Base-by-base conservation (phyloP, 2,113 vertebrate genomes). In the Reinhardtius hippoglossoides region DNA sequence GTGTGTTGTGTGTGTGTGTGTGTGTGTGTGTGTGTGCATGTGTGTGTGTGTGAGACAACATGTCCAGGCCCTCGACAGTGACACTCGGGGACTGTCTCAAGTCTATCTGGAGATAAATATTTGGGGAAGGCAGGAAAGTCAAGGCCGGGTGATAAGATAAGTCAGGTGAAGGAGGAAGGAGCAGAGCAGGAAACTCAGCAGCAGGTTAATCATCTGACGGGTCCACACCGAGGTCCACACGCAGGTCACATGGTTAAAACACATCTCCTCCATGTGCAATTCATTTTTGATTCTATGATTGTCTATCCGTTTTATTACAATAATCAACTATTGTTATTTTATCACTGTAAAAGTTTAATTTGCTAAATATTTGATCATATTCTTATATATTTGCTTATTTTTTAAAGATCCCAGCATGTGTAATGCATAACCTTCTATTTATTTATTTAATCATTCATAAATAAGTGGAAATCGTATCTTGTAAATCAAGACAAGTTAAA, bases 91-190 rank as follows among this genome's bases (percentile, higher is more conserved):
- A 63, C 55, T 12, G 65, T 61, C 71, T 86, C n/a, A 65, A 67
- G 67, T 71, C 63, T 84, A 81, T 89, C 81, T 72, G 75, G 50
- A 58, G 67, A 76, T 71, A 82, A 85, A 91, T 87, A 88, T 89
- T 84, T 87, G 86, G 82, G 73, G 48, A 80, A 65, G 80, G 82
- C 4, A 58, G 69, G 65, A 68, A 73, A 81, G 84, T 78, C 74
- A 35, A 83, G 80, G 75, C 74, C 77, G 76, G 78, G 71, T 57
- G 86, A 88, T 89, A 76, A 91, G 88, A 83, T 78, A 83, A 77
- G 82, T 78, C 56, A 73, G 54, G 66, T 71, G 80, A 44, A 86
- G 72, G 82, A 82, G 80, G 77, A 81, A 81, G 83, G 78, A 78
- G 71, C 24, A 24, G 64, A 70, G 72, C 31, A 59, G 62, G 71